Conservation (phyloP, 1,140 invertebrate genomes). For the Drosophila gunungcola region DNA sequence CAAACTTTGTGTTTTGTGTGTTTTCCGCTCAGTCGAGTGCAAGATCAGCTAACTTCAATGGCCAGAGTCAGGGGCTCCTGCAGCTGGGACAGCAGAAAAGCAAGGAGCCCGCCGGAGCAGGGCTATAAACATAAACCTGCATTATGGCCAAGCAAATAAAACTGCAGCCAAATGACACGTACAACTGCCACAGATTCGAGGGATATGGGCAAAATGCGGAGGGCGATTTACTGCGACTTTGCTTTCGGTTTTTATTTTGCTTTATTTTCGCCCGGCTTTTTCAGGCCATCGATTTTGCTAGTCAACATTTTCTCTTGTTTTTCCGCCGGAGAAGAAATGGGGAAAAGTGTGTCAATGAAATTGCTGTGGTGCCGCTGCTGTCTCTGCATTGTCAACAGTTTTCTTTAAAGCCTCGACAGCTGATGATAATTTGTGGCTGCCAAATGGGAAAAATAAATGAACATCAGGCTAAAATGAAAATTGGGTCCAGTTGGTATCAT, state of each 20-base stretch:
- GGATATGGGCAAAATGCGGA: background rate
- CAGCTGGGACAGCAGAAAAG: constrained; percentile 14
- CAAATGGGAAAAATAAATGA: constrained; percentile 14
- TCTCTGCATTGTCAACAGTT: constrained; percentile 52
- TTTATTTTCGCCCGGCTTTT: constrained; percentile 72
- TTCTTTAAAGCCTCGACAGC: constrained; percentile 57
- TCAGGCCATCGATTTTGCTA: constrained; percentile 78
- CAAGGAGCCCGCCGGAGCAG: constrained; percentile 5
- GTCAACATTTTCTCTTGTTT: constrained; percentile 60
- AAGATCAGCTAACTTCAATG: constrained; percentile 73
- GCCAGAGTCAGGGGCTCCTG: constrained; percentile 23
- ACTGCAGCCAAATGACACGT: constrained; percentile 80
- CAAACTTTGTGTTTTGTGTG: constrained; percentile 45
- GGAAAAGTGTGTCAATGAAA: constrained; percentile 76
- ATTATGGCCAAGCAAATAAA: constrained; percentile 76
- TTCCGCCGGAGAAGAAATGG: constrained; percentile 30
- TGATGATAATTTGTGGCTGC: constrained; percentile 54
- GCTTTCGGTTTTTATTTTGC: constrained; percentile 67
- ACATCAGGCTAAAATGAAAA: constrained; percentile 3
- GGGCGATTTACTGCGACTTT: constrained; percentile 72
- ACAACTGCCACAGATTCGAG: constrained; percentile 58
- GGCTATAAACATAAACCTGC: constrained; percentile 76
- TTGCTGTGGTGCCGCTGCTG: constrained; percentile 60
- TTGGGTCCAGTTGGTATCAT: background rate
- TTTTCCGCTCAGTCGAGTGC: constrained; percentile 74